Base-by-base conservation (phyloP, 2,113 vertebrate genomes). In the Nannobrachium achirus region DNA sequence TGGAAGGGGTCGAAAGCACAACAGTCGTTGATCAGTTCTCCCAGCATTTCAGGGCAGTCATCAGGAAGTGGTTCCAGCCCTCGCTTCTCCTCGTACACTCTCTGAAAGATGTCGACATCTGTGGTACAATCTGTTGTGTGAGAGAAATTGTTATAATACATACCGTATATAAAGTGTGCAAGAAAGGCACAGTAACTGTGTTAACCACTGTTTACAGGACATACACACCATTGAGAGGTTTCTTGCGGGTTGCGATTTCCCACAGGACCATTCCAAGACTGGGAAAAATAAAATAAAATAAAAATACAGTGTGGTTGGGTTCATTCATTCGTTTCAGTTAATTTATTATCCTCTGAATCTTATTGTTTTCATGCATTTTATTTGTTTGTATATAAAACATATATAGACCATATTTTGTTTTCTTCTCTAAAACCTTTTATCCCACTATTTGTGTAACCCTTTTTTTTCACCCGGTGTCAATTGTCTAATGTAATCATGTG, bases 201-300 rank as follows among this genome's bases (percentile, higher is more conserved):
- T 33, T 40, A 7, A 18, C 38, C 8, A 10, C 61, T 6, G 40
- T 25, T 65, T 33, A 4, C 25, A 33, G 25, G 20, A 15, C 40
- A n/a, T 15, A 69, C 86, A 88, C 56, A 95, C 96, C 95, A 89
- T 93, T 74, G 82, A 95, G 95, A 0, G 94, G 95, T 69, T 77
- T 85, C 56, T 85, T 87, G 19, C 93, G 89, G 13, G 93, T 95
- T 7, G 86, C 84, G 1, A 97, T 90, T 86, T 98, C 96, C 92
- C 95, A 96, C 80, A 98, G 80, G 55, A 97, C 93, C 1, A 97
- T 93, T 11, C 96, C 96, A 4, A 98, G 94, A 86, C 95, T 96
- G 87, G 59, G 25, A 33, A 33, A 92, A 93, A 84, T 20, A 86
- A 10, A n/a, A n/a, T n/a, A n/a, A n/a, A 66, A 82, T 7, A 64